Evolutionary conservation across 2,888 invertebrate genomes (phyloP).

Genomic region (Dicyrtoma fusca): DNA sequence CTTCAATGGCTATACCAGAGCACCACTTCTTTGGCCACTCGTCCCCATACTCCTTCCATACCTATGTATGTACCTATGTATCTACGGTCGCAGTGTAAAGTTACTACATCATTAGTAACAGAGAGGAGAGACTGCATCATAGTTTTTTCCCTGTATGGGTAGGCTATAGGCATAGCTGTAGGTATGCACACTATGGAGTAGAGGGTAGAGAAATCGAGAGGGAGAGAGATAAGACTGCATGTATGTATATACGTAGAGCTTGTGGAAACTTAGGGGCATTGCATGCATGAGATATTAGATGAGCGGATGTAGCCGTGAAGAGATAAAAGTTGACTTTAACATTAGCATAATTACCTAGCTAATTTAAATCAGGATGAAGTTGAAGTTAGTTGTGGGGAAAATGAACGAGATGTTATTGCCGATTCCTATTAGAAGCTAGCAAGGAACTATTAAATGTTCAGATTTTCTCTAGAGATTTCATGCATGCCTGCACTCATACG

Average conservation of each 20-base stretch:
- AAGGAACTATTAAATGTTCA: no score
- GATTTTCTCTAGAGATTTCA: no score
- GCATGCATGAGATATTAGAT: constrained; percentile 7
- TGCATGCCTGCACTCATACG: no score
- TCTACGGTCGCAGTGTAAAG: no score
- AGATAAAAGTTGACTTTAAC: constrained; percentile 42
- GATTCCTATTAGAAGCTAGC: neutral
- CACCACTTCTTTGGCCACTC: neutral
- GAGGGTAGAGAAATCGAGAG: neutral
- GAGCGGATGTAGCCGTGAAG: constrained; percentile 24
- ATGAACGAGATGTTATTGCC: constrained; percentile 4
- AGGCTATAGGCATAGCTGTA: no score
- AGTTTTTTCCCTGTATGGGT: no score
- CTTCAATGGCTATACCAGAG: no score
- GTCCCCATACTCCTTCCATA: neutral
- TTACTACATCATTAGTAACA: neutral
- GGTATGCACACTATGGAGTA: no score
- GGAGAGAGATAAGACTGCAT: neutral
- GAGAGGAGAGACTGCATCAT: neutral
- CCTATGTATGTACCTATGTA: no score
- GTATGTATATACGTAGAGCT: neutral
- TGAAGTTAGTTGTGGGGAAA: constrained; percentile 9
- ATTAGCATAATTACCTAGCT: constrained; percentile 40
- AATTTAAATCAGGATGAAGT: constrained; percentile 38
- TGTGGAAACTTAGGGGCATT: neutral